These are phyloP conservation scores for Picus viridis DNA, from an alignment of 2,797 vertebrate genomes.

Conservation along the genomic window DNA sequence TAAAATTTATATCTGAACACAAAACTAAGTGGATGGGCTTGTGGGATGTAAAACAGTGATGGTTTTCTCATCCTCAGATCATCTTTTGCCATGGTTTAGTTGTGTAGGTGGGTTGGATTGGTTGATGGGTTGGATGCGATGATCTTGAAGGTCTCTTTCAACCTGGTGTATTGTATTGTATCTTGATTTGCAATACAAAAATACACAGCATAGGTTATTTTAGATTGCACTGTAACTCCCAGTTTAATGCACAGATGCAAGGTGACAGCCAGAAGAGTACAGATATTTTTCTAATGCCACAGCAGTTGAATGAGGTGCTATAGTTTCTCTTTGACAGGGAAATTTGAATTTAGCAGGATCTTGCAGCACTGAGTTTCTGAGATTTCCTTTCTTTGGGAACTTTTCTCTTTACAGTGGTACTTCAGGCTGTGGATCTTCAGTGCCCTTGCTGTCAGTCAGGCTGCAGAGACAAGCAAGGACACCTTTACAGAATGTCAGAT, in stretches of 20 bases:
- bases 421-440: background rate
- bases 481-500: background rate
- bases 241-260: fast-evolving
- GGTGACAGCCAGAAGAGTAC: fast-evolving
- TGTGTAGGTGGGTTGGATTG: no score
- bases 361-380: background rate
- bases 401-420: background rate
- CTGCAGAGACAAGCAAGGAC: background rate
- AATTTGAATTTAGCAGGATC: background rate
- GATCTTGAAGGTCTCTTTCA: no score
- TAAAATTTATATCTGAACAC: background rate
- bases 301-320: background rate
- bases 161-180: no score
- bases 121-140: no score
- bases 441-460: fast-evolving
- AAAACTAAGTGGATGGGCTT: background rate
- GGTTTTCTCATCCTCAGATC: background rate
- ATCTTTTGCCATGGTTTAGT: no score
- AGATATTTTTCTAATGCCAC: background rate
- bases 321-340: background rate
- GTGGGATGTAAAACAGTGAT: background rate
- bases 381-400: background rate
- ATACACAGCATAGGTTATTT: background rate
- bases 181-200: background rate
- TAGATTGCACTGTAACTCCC: background rate